Base-by-base conservation (phyloP, 2,888 invertebrate species). In the Mesorhabditis belari region DNA sequence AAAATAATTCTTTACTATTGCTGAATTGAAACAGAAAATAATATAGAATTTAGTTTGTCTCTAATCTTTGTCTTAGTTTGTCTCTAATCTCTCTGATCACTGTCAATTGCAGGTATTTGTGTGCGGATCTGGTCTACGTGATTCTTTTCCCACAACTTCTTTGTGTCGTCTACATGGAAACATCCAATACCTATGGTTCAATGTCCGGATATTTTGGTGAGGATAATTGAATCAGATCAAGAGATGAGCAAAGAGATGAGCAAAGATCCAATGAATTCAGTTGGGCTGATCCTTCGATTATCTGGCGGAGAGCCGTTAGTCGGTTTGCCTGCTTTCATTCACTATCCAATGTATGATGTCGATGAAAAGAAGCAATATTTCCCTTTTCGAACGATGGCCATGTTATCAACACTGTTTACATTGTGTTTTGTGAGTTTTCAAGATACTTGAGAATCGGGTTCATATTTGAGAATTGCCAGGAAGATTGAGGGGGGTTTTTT, bases 91-190 rank as follows among this genome's bases (percentile, higher is more conserved):
- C 35, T 17, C 35, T 17, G 9, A 35, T 50, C 51, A 19, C 51
- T 50, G 6, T 21, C 28, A 12, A 0, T 27, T 58, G 2, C 44
- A 67, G 67, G 67, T 94, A 92, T 67, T 90, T 98, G 88, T 96
- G 96, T 84, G 94, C 95, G 53, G 98, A 98, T 84, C 86, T 98
- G 82, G 95, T 98, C 71, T 98, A 95, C 86, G 94, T 95, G 74
- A 93, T 98, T 81, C 87, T 98, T 74, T 98, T 98, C 84, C 96
- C 98, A 0, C 98, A 94, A 84, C 87, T 98, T 24, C 86, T 95
- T 76, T 93, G 93, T 88, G 96, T 96, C 75, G 93, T 98, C 24
- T 94, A 96, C 85, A 90, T 93, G 84, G 89, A 90, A 83, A 87
- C 88, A 70, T 92, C 92, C 85, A 98, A 98, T 85, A 95, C 95